Base-by-base conservation (phyloP, 2,113 vertebrate species). In the Nesoenas mayeri region DNA sequence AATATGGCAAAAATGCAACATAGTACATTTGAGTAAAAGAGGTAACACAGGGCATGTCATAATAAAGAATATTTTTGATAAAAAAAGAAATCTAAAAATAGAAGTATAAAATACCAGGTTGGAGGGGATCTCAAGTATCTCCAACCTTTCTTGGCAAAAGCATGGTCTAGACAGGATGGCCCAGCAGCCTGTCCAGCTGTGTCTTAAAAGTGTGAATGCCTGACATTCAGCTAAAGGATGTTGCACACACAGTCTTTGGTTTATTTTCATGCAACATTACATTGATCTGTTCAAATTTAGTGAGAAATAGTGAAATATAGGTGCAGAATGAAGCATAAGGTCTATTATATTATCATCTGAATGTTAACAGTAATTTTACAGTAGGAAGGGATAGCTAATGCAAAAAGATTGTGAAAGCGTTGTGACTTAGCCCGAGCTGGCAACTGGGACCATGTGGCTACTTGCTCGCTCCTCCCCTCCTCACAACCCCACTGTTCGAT, bases 221-320 rank as follows among this genome's bases (percentile, higher is more conserved):
- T 96, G 80, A 71, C 31, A 44, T 54, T 92, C 34, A 89, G 67
- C 34, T 79, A 85, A 93, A 92, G 47, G 17, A 72, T 60, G 19
- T 17, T 94, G 22, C 20, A 24, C 18, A 88, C 48, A 54, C 32
- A 83, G 60, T 79, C 58, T 40, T 80, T 90, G 48, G 26, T 89
- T 96, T 96, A 69, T 96, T 96, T 97, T 96, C 72, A 65, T 86
- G 56, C 54, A 94, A 72, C 7, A 9, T 96, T 93, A 85, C 64
- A 65, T 79, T 83, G 57, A 72, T 93, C 78, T 92, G 42, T 88
- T 97, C 48, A 94, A 91, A 77, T 89, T 64, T 69, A 82, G 57
- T 85, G 86, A 78, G 93, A 90, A 93, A 74, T 12, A 66, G 28
- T 15, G 7, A 66, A 70, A 34, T 93, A 79, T 17, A 74, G 60